Evolutionary conservation across 2,888 invertebrate species (phyloP).

Genomic region (Dryobota labecula): DNA sequence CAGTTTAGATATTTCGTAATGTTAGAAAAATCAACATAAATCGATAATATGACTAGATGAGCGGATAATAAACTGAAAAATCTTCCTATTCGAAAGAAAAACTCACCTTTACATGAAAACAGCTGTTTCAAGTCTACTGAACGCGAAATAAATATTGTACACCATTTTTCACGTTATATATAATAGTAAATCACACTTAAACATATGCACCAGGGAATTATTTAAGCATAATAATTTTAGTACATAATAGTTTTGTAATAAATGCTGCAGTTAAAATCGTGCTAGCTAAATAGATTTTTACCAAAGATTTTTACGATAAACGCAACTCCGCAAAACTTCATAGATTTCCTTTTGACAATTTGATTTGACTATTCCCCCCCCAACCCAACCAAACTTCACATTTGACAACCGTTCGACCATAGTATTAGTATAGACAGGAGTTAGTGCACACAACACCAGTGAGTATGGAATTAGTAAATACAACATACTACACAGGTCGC

Average conservation of each 20-base stretch:
- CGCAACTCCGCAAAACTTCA: constrained; percentile 14
- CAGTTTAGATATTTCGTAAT: constrained; percentile 18
- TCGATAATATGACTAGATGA: not conserved
- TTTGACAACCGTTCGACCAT: not conserved
- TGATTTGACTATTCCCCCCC: no score
- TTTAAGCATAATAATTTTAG: constrained; percentile 41
- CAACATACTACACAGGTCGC: no score
- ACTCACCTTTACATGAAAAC: constrained; percentile 85
- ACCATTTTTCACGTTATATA: constrained; percentile 77
- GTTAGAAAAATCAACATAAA: not conserved
- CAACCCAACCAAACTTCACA: not conserved
- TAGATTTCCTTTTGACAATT: not conserved
- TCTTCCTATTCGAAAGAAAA: not conserved
- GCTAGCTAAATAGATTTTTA: no score
- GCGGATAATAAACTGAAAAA: not conserved
- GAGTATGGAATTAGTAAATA: no score
- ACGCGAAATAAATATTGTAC: constrained; percentile 64
- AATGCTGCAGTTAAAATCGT: constrained; percentile 3
- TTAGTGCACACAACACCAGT: no score
- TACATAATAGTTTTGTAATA: constrained; percentile 8
- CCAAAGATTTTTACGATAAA: constrained; percentile 22
- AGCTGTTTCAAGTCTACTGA: constrained; percentile 75
- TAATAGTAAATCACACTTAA: constrained; percentile 30
- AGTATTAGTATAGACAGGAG: not conserved
- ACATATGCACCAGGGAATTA: constrained; percentile 31